phyloP scores from a whole-genome alignment of 1,140 invertebrate genomes.

The Oryctes rhinoceros region DNA sequence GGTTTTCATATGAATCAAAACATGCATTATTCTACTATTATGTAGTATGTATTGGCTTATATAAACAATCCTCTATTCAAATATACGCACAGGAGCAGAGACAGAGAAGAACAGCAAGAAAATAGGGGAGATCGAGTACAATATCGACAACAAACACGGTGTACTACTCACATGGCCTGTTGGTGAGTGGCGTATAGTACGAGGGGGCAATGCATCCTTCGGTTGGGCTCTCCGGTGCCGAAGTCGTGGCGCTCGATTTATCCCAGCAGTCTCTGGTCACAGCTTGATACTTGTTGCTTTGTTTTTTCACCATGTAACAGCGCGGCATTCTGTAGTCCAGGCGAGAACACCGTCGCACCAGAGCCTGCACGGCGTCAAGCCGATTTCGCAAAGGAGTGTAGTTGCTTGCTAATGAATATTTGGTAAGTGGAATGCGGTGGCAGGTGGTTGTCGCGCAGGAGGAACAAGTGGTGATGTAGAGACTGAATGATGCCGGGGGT shows the following conservation, averaged over 20 bases:
- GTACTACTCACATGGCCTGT: conserved; percentile 54
- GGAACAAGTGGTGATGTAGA: conserved; percentile 52
- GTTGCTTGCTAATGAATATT: conserved; percentile 31
- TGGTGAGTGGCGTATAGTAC: conserved; percentile 55
- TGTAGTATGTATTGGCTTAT: no score
- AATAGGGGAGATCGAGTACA: background rate
- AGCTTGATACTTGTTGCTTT: conserved; percentile 62
- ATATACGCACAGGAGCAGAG: background rate
- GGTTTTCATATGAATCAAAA: background rate
- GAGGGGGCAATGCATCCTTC: conserved; percentile 61
- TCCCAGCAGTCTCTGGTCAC: conserved; percentile 53
- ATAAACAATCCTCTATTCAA: background rate
- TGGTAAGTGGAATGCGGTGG: conserved; percentile 44
- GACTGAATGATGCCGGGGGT: conserved; percentile 48
- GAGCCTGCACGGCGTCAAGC: background rate
- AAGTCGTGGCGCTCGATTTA: conserved; percentile 42
- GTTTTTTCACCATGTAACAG: conserved; percentile 67
- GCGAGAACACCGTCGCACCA: background rate
- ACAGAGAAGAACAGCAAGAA: background rate
- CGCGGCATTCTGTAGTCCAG: conserved; percentile 60
- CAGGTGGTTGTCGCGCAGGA: conserved; percentile 56
- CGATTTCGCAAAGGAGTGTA: background rate
- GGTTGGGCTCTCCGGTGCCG: conserved; percentile 59
- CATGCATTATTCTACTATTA: background rate
- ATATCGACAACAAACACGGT: conserved; percentile 27